Evolutionary conservation across 2,888 invertebrate species (phyloP), one percentile per base, ranked within the genome.

Genomic region (Eugnorisma glareosa): DNA sequence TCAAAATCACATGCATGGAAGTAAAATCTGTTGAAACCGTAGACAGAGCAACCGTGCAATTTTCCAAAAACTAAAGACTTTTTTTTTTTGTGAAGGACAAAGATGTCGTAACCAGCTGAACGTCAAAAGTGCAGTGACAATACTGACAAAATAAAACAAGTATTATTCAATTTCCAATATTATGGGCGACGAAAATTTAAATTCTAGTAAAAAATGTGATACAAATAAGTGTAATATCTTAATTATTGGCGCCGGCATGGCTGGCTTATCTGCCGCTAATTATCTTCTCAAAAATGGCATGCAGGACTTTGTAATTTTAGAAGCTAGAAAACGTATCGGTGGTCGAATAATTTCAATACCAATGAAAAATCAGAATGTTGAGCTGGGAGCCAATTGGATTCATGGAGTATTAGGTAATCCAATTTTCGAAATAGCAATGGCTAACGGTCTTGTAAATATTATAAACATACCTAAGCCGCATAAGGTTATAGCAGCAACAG

Each of bases 311-410:
- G 97, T 97, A 93, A 97, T 99, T 90, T 95, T 99, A 88, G 99
- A 99, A 96, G 98, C 98, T 79, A 97, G 98, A 91, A 97, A 97
- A 92, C 97, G 98, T 81, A 97, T 99, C 84, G 99, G 99, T 73
- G 99, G 99, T 81, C 97, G 99, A 85, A 98, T 99, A 86, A 97
- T 98, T 77, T 98, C 98, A 79, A 97, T 98, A 90, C 97, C 98
- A 89, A 97, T 98, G 93, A 95, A 95, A 91, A 94, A 94, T 88
- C 96, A 96, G 79, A 98, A 98, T 93, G 97, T 99, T 67, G 99
- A 99, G 95, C 95, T 99, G 83, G 99, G 99, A 75, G 99, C 99
- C 48, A 99, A 99, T 94, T 99, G 99, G 98, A 98, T 99, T 88
- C 99, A 99, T 92, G 99, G 99, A 59, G 98, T 99, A 69, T 95